Evolutionary conservation across 2,888 invertebrate genomes (phyloP), one percentile per base, ranked within the genome.

Genomic region (Microplitis deprimator): DNA sequence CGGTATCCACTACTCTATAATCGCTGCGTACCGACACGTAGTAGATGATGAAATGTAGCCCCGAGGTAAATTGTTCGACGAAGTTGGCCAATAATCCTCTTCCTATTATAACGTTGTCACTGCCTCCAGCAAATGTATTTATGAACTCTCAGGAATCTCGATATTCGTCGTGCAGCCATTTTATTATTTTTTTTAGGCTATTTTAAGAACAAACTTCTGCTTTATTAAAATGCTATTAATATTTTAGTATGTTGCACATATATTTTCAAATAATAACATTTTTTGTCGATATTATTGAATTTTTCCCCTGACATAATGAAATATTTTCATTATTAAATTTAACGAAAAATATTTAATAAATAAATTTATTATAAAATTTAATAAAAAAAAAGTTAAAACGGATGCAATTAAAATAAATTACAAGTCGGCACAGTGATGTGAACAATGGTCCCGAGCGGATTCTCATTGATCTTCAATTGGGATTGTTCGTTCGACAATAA

Each of bases 381-480:
- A 10, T 50, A 50, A 50, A 50, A 10, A 8, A 41, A 50, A 50
- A 50, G 0, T 50, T 50, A 13, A 50, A 10, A 1, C 8, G 50
- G 50, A 10, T 50, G 13, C 50, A 50, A 50, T 50, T 50, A 50
- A 50, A 50, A 50, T 8, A 50, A 10, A 59, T 65, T 73, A 73
- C 69, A 69, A 41, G 38, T 61, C 50, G 17, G 73, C 29, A 59
- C 73, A 40, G 38, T 60, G 40, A 73, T 39, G 39, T 65, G 60
- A 39, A 68, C 68, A 59, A 76, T 76, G 29, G 71, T 50, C 59
- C 69, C 17, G n/a, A 70, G 60, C 64, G 77, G 70, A 69, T 74
- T 73, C 10, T 50, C 77, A 77, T 77, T 40, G 77, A 69, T 77
- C 73, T 77, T 64, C 77, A 64, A 77, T 77, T 77, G 64, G 50